These are phyloP conservation scores for Porites evermanni DNA, from an alignment of 92 coral and sea anemone species.

Conservation along the genomic window DNA sequence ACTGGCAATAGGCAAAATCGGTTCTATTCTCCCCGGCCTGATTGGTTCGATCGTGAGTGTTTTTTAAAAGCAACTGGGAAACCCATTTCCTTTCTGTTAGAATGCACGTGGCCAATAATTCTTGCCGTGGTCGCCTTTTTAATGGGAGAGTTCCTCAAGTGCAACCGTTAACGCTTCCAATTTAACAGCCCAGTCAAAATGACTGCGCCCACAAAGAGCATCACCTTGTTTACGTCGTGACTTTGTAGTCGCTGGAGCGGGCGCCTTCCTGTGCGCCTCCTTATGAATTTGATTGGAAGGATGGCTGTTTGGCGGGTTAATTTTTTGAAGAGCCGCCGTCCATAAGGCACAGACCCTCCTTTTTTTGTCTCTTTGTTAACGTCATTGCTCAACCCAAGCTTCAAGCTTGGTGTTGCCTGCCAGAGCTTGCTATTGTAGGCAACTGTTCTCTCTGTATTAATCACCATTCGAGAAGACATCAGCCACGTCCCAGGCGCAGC, in stretches of 20 bases:
- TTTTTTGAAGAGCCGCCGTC: not conserved
- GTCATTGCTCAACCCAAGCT: conserved; percentile 11
- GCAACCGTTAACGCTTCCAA: too few species aligned
- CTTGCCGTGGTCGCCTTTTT: not conserved
- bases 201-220: too few species aligned
- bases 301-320: not conserved
- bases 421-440: conserved; percentile 43
- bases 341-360: not conserved
- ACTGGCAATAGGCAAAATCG: not conserved
- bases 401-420: conserved; percentile 1
- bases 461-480: conserved; percentile 3
- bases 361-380: not conserved
- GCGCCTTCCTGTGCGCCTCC: not conserved
- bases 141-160: not conserved
- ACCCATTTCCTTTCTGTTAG: not conserved
- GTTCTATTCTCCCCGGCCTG: not conserved
- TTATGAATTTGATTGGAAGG: not conserved
- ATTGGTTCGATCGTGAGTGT: not conserved
- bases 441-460: conserved; percentile 13
- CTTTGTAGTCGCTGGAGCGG: too few species aligned
- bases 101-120: not conserved
- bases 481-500: conserved; percentile 27
- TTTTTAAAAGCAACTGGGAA: not conserved
- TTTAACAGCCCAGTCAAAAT: too few species aligned
- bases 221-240: too few species aligned